Evolutionary conservation across 2,797 vertebrate genomes (phyloP).

Genomic region (Oreonectes daqikongensis): DNA sequence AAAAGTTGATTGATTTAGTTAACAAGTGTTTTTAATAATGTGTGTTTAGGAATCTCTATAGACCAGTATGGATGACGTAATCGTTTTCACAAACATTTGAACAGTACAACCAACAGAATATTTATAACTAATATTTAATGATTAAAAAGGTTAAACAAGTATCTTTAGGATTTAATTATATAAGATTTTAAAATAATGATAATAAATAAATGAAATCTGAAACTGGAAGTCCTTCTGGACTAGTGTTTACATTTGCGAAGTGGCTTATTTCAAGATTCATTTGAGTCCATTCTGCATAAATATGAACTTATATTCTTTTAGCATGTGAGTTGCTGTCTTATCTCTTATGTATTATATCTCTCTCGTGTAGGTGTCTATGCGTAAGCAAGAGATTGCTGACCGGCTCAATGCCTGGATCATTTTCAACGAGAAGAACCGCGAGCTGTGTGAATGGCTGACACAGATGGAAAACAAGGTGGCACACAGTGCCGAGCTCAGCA

Average conservation of each 20-base stretch:
- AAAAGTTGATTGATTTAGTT: neutral
- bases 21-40: neutral
- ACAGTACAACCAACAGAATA: too few species aligned
- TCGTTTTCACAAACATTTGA: too few species aligned
- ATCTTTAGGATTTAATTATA: too few species aligned
- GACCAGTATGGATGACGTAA: too few species aligned
- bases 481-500: constrained; percentile 85
- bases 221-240: too few species aligned
- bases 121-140: too few species aligned
- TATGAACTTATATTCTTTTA: neutral
- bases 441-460: constrained; percentile 91
- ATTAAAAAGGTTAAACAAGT: too few species aligned
- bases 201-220: too few species aligned
- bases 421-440: constrained; percentile 93
- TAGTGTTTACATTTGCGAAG: too few species aligned
- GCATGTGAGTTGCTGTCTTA: neutral
- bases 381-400: constrained; percentile 91
- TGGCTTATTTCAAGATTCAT: neutral
- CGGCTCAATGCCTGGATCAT: constrained; percentile 89
- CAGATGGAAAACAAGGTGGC: constrained; percentile 93
- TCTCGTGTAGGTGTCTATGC: constrained; percentile 81
- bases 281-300: neutral
- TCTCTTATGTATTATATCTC: neutral
- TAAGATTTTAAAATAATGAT: too few species aligned
- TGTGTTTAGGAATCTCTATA: neutral